Evolutionary conservation across 2,888 invertebrate genomes (phyloP).

Genomic region (Flexamia atlantica): DNA sequence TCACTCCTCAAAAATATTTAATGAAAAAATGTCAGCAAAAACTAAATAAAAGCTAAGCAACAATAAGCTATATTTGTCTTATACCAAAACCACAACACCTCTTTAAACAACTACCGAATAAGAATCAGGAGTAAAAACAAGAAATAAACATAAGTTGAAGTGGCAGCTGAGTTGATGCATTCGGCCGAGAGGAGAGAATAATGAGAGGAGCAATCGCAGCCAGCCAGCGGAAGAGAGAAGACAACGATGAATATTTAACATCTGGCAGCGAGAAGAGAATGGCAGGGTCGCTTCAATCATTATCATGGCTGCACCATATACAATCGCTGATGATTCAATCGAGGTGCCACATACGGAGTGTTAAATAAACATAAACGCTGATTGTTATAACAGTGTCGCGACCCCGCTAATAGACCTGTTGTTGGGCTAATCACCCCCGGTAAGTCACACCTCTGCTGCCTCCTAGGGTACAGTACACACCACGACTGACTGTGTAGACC

Average conservation of each 20-base stretch:
- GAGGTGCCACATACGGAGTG: slow-evolving; percentile 12
- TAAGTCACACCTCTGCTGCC: background rate
- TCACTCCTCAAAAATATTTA: too few species aligned
- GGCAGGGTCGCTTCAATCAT: slow-evolving; percentile 3
- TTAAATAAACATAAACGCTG: slow-evolving; percentile 45
- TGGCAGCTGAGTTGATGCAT: background rate
- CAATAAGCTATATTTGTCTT: too few species aligned
- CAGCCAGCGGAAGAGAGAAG: slow-evolving; percentile 1
- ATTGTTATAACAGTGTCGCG: slow-evolving; percentile 20
- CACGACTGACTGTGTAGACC: background rate
- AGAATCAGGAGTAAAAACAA: slow-evolving; percentile 1
- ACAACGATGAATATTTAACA: slow-evolving; percentile 26
- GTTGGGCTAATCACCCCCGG: slow-evolving; percentile 16
- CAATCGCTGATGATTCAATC: slow-evolving; percentile 20
- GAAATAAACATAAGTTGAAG: background rate
- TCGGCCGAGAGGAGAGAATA: background rate
- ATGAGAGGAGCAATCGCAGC: background rate
- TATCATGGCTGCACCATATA: slow-evolving; percentile 12
- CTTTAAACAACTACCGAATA: too few species aligned
- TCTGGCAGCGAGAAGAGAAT: slow-evolving; percentile 24
- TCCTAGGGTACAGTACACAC: background rate
- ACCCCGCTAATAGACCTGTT: slow-evolving; percentile 28
- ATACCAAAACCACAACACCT: too few species aligned
- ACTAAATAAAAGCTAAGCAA: too few species aligned
- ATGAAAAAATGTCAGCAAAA: too few species aligned